A percentile compares a stretch with the other conserved stretches of the same genome.
These are phyloP conservation scores for Odontomachus brunneus DNA, from an alignment of 1,140 invertebrate genomes.

Conservation along the genomic window DNA sequence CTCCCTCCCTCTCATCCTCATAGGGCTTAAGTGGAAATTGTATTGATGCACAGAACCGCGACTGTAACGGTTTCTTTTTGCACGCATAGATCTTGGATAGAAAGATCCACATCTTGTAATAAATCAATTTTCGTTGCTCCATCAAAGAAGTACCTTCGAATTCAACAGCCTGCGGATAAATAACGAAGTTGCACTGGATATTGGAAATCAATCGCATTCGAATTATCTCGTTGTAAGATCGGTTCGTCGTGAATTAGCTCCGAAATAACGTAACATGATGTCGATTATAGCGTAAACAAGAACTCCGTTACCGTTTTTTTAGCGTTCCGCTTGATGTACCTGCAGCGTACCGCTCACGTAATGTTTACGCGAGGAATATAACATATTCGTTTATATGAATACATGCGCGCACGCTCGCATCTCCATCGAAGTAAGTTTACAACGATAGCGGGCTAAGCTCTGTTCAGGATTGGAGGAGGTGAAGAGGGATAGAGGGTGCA, in stretches of 20 bases:
- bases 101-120: no score
- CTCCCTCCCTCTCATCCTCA: no score
- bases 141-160: not conserved
- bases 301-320: constrained; percentile 15
- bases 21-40: not conserved
- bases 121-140: not conserved
- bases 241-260: constrained; percentile 37
- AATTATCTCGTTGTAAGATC: constrained; percentile 25
- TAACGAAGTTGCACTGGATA: not conserved
- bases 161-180: constrained; percentile 10
- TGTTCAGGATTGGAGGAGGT: not conserved
- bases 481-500: not conserved
- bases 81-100: no score
- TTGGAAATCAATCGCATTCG: constrained; percentile 37
- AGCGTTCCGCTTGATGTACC: constrained; percentile 2
- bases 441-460: constrained; percentile 34
- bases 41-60: not conserved
- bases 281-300: constrained; percentile 3
- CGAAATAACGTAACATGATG: not conserved
- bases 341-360: constrained; percentile 4
- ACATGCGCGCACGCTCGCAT: constrained; percentile 17
- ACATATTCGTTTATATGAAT: constrained; percentile 32
- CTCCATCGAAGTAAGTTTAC: constrained; percentile 42
- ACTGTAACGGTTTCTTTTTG: not conserved
- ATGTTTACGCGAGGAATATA: not conserved